Percentiles rank a stretch among this genome's conserved stretches.
Evolutionary conservation across 2,888 invertebrate genomes (phyloP).

Genomic region (Phoenoteleia sp.): DNA sequence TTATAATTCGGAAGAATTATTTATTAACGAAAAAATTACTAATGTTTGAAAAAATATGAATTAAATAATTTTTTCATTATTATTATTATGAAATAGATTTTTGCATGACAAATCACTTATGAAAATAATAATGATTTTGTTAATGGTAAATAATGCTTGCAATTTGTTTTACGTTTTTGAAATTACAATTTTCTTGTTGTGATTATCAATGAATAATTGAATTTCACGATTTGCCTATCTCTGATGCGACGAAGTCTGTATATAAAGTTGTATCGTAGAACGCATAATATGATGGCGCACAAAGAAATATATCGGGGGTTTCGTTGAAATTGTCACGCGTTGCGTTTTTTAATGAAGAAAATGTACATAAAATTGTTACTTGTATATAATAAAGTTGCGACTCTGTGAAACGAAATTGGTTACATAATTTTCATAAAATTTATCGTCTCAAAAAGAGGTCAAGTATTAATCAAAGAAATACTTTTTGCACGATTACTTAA

Average conservation of each 20-base stretch:
- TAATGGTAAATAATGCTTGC: too few species aligned
- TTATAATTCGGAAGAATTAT: too few species aligned
- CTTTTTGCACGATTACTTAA: conserved; percentile 19
- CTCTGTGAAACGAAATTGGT: neutral
- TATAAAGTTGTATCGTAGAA: conserved; percentile 24
- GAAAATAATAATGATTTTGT: too few species aligned
- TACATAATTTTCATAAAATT: conserved; percentile 10
- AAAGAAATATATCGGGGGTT: conserved; percentile 37
- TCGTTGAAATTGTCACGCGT: neutral
- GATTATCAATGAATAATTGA: too few species aligned
- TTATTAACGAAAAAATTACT: too few species aligned
- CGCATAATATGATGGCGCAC: conserved; percentile 14
- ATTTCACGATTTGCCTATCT: too few species aligned
- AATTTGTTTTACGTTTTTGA: too few species aligned
- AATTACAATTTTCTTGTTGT: too few species aligned
- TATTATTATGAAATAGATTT: too few species aligned
- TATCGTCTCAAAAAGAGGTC: conserved; percentile 36
- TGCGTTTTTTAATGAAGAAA: neutral
- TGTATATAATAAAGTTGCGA: conserved; percentile 5
- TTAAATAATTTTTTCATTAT: too few species aligned
- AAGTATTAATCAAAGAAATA: conserved; percentile 32
- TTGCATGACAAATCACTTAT: too few species aligned
- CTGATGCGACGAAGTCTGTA: conserved; percentile 28
- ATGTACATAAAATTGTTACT: neutral
- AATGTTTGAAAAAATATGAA: too few species aligned